These are phyloP conservation scores for Gobio gobio DNA, from an alignment of 2,113 vertebrate species.

Conservation along the genomic window DNA sequence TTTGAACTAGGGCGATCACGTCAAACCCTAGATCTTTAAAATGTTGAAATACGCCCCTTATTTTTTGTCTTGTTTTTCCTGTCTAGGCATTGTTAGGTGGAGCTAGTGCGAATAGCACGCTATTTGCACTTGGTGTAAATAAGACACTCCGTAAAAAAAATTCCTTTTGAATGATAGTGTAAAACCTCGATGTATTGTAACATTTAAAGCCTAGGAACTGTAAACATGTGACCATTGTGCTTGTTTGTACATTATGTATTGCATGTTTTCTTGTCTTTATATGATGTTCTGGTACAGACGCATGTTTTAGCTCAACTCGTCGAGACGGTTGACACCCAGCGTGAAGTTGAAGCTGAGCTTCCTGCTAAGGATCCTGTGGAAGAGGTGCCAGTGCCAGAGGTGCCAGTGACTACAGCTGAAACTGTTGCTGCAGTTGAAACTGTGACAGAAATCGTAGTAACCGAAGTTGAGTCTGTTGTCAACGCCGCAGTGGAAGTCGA, in stretches of 20 bases:
- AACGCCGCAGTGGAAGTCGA: neutral
- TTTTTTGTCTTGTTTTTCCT: too few relatives aligned
- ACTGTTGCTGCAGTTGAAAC: neutral
- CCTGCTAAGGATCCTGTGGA: neutral
- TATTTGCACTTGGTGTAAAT: too few relatives aligned
- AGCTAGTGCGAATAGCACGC: too few relatives aligned
- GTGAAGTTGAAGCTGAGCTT: slow-evolving; percentile 2
- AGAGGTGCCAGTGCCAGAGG: neutral
- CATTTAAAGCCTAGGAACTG: neutral
- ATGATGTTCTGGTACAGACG: slow-evolving; percentile 1
- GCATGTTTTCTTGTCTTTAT: neutral
- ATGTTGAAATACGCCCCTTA: too few relatives aligned
- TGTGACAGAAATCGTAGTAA: neutral
- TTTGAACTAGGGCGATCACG: too few relatives aligned
- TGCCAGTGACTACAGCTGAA: neutral
- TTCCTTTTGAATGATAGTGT: neutral
- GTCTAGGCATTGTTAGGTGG: too few relatives aligned
- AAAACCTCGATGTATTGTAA: neutral
- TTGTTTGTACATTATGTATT: slow-evolving; percentile 3
- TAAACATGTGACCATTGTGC: neutral
- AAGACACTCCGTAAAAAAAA: too few relatives aligned
- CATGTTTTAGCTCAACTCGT: neutral
- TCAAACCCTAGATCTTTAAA: too few relatives aligned
- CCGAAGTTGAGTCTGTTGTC: neutral
- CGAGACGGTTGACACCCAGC: neutral